Base-by-base conservation (phyloP, 2,113 vertebrate species). In the Phoenicopterus ruber region DNA sequence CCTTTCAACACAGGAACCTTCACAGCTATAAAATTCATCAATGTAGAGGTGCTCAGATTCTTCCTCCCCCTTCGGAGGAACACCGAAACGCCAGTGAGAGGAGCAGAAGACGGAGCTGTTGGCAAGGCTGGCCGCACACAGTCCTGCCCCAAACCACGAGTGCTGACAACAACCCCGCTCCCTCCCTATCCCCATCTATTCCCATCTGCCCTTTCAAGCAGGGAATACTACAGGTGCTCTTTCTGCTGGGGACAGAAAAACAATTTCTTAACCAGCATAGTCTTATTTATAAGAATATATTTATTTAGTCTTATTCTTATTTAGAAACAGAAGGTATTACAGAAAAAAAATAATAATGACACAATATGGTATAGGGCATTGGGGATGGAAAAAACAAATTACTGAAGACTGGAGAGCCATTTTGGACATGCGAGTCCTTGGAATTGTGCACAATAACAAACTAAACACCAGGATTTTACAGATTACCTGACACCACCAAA, bases 81-180 rank as follows among this genome's bases (percentile, higher is more conserved):
- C 10, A 17, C 3, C 7, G 2, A 11, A 42, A 24, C 0, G 18
- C n/a, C 14, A 12, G 11, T 14, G 5, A 10, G 32, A 31, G 3
- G 4, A 20, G 54, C 52, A 36, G 22, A 13, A 4, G 0, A 0
- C 7, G 4, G 2, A 9, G 85, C 72, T 32, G 34, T 5, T 5
- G 2, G 47, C 7, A 22, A 13, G 17, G 61, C 49, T 31, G 47
- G 10, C 59, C 44, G 44, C 9, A 42, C 63, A 6, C 18, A 24
- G 19, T 2, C 9, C 34, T 65, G 57, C 44, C n/a, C 59, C 57
- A 63, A 42, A 59, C 34, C 38, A 20, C 36, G 25, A 13, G 31
- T 3, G 31, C 21, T 49, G 1, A 40, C 32, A 55, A 3, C 6
- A 76, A 6, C 3, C 11, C 21, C 55, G 25, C 44, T 38, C 36